phyloP scores from a whole-genome alignment of 1,140 invertebrate species.

The Liolophura sinensis region DNA sequence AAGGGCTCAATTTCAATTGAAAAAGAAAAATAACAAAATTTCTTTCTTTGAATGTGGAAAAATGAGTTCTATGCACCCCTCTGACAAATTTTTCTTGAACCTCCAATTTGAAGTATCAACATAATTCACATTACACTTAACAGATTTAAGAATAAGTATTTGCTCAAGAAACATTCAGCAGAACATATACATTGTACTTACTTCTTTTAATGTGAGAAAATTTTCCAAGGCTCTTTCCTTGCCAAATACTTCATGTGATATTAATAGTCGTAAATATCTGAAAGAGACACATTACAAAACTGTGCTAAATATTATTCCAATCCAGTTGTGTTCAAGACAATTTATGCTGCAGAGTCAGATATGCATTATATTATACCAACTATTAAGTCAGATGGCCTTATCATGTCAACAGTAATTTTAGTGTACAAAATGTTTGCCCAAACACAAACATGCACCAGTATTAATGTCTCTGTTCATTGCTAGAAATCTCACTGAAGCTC shows the following conservation, averaged over 20 bases:
- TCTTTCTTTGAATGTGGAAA: too few species aligned
- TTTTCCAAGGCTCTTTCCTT: constrained; percentile 45
- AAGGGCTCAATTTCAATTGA: too few species aligned
- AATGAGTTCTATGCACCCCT: too few species aligned
- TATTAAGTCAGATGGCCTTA: too few species aligned
- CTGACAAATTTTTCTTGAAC: too few species aligned
- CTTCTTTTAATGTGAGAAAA: constrained; percentile 54
- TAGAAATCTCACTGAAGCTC: background rate
- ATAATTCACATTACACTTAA: too few species aligned
- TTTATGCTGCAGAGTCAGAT: background rate
- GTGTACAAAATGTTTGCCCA: background rate
- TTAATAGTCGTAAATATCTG: constrained; percentile 53
- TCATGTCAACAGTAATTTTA: background rate
- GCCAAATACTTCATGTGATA: constrained; percentile 53
- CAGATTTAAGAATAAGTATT: too few species aligned
- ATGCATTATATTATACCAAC: background rate
- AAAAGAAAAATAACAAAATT: too few species aligned
- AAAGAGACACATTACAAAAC: constrained; percentile 13
- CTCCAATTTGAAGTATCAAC: too few species aligned
- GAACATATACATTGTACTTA: constrained; percentile 16
- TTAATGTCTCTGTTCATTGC: background rate
- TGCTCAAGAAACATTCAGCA: background rate
- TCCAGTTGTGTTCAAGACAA: too few species aligned
- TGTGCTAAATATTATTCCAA: too few species aligned
- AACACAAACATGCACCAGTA: background rate